Conservation (phyloP, 2,797 vertebrate species). For the Gobio occitaniae region DNA sequence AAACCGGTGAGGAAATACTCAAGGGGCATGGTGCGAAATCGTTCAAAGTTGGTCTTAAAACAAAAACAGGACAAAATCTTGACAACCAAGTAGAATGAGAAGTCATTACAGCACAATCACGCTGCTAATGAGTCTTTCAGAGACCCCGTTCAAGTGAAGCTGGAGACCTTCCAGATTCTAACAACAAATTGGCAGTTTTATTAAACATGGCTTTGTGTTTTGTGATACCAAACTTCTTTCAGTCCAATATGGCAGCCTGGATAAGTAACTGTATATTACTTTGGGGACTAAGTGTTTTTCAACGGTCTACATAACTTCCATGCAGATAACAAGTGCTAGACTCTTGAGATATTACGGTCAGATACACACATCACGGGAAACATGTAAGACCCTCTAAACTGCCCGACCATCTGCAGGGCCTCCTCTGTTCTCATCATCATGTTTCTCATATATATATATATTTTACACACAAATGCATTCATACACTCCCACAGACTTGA, state of each 20-base stretch:
- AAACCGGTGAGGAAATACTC: neutral
- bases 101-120: constrained; percentile 44
- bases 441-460: constrained; percentile 1
- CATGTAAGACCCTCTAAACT: constrained; percentile 28
- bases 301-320: constrained; percentile 47
- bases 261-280: constrained; percentile 49
- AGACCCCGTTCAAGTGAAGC: constrained; percentile 12
- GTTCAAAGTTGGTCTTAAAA: constrained; percentile 45
- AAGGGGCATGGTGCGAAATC: constrained; percentile 23
- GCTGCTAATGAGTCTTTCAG: constrained; percentile 56
- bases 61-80: constrained; percentile 42
- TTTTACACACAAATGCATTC: neutral
- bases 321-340: constrained; percentile 44
- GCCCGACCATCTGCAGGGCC: constrained; percentile 49
- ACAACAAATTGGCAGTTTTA: constrained; percentile 19
- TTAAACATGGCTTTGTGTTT: constrained; percentile 24
- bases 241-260: constrained; percentile 14
- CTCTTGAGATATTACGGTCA: constrained; percentile 43
- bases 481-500: constrained; percentile 26
- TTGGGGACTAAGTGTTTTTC: constrained; percentile 44
- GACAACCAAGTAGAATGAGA: constrained; percentile 39
- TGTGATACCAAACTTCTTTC: constrained; percentile 20
- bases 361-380: constrained; percentile 38
- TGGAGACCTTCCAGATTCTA: constrained; percentile 19
- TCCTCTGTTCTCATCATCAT: constrained; percentile 57